Conservation (phyloP, 2,113 vertebrate genomes). For the Nicator chloris region DNA sequence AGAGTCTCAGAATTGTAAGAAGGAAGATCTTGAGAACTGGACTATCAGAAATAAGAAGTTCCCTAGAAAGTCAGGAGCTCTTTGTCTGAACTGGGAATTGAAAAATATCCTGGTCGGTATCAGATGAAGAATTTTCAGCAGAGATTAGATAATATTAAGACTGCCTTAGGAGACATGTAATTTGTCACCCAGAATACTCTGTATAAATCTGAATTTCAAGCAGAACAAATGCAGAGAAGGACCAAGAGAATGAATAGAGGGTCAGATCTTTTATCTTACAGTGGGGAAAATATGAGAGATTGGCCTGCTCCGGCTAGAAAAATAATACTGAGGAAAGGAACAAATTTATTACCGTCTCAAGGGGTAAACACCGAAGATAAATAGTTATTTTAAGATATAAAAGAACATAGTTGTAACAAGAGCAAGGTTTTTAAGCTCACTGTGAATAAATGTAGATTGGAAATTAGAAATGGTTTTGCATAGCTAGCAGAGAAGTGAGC, state of each 20-base stretch:
- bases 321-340: background rate
- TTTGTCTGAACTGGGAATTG: background rate
- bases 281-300: background rate
- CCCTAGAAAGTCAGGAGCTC: background rate
- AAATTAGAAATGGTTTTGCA: background rate
- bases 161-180: background rate
- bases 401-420: background rate
- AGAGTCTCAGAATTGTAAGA: background rate
- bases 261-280: background rate
- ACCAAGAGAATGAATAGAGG: background rate
- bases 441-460: background rate
- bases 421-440: background rate
- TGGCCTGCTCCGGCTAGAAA: background rate
- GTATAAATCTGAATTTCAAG: conserved; percentile 6
- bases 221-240: background rate
- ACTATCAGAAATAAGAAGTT: background rate
- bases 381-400: background rate
- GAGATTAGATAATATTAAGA: background rate
- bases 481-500: background rate
- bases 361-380: background rate
- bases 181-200: background rate
- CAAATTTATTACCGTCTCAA: background rate
- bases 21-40: background rate
- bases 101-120: background rate
- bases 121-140: background rate